These are phyloP conservation scores for Marmota flaviventris DNA, from an alignment of 2,113 vertebrate genomes.

Conservation along the genomic window DNA sequence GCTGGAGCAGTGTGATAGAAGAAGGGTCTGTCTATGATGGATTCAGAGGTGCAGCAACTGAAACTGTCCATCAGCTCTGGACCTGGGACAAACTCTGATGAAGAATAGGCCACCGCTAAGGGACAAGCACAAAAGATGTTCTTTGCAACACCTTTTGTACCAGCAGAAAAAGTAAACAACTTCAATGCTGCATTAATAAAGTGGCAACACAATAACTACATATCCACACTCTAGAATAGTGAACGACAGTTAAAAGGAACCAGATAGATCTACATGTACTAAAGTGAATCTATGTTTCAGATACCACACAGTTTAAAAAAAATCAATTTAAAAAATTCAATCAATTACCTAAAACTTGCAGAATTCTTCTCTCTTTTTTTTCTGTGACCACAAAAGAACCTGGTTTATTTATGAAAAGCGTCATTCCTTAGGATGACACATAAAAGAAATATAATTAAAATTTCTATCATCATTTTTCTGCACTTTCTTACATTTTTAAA, in stretches of 20 bases:
- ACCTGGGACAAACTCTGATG: background rate
- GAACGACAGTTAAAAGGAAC: background rate
- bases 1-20: background rate
- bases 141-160: background rate
- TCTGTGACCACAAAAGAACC: background rate
- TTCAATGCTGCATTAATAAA: background rate
- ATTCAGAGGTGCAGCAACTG: background rate
- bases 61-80: background rate
- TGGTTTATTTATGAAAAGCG: constrained; percentile 38
- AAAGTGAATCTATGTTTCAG: background rate
- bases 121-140: background rate
- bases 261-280: background rate
- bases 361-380: constrained; percentile 19
- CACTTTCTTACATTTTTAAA: background rate
- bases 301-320: background rate
- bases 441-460: background rate
- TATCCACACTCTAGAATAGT: background rate
- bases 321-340: background rate
- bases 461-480: background rate
- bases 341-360: background rate
- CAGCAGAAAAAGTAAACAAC: background rate
- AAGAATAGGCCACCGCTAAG: background rate
- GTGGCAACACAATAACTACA: background rate
- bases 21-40: background rate
- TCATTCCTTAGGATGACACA: background rate